Evolutionary conservation across 2,888 invertebrate genomes (phyloP), one percentile per base, ranked within the genome.

Genomic region (Coenonympha glycerion): DNA sequence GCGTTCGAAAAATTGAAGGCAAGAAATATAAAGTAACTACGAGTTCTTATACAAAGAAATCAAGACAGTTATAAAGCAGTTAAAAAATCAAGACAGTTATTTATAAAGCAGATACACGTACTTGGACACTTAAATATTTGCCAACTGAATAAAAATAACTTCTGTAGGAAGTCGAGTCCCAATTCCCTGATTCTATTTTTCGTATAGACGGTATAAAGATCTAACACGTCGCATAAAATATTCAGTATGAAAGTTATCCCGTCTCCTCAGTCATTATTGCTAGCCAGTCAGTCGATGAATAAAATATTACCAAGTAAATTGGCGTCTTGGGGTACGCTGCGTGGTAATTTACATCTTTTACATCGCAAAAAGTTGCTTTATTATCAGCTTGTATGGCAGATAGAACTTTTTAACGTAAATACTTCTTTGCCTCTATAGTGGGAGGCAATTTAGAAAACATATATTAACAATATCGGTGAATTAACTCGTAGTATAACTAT

Each of bases 261-360:
- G 42, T 49, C 52, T 50, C 51, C 58, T 50, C 51, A 57, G 57
- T 59, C 58, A 60, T 62, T 58, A 58, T 58, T 58, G 56, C 57
- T 58, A 58, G 58, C 57, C 54, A 59, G 59, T 59, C 59, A 58
- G 59, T 59, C 55, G 57, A 59, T 62, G 62, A 62, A 62, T 62
- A 62, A 62, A 62, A 60, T 60, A 62, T 62, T 55, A 59, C 55
- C 40, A 47, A 49, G 50, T 58, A 59, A 62, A 62, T 62, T 60
- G 62, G 58, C 54, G 57, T 57, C 59, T 57, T 49, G 61, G 58
- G 58, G 59, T 60, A 58, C 48, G 49, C 50, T 28, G 49, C 47
- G 52, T 39, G 51, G 56, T 60, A 57, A 61, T 60, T 62, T 60
- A 56, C 61, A 59, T 61, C 58, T 55, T 50, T 55, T 57, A 46